Conservation (phyloP, 2,797 vertebrate species). For the Aselliscus stoliczkanus region DNA sequence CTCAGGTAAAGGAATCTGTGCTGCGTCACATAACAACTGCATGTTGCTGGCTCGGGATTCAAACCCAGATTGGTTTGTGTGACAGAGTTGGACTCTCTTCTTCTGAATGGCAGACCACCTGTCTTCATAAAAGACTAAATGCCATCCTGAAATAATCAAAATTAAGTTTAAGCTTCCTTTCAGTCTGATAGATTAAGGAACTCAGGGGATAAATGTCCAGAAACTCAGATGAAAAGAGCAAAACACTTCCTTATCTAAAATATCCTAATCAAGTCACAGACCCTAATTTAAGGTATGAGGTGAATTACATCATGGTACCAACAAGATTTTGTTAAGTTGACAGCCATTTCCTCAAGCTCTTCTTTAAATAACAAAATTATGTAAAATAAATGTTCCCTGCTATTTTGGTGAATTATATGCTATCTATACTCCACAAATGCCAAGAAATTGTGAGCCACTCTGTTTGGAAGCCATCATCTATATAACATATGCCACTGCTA, state of each 20-base stretch:
- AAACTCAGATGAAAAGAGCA: background rate
- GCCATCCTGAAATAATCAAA: background rate
- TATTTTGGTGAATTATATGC: conserved; percentile 57
- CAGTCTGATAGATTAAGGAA: background rate
- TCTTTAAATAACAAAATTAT: conserved; percentile 52
- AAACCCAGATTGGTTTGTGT: background rate
- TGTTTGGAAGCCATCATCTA: background rate
- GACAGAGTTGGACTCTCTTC: background rate
- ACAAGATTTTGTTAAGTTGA: background rate
- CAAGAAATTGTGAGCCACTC: conserved; percentile 30
- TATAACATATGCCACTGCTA: conserved; percentile 43
- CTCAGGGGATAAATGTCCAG: background rate
- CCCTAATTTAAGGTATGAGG: background rate
- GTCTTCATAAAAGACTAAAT: background rate
- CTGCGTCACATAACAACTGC: background rate
- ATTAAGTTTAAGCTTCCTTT: background rate
- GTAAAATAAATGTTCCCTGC: conserved; percentile 59
- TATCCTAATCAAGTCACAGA: background rate
- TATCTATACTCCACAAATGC: conserved; percentile 49
- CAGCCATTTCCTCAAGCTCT: conserved; percentile 32
- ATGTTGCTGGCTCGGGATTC: background rate
- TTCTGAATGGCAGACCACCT: background rate
- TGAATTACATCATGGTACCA: background rate
- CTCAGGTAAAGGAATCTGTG: background rate
- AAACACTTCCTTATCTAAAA: background rate